A percentile compares a stretch with the other conserved stretches of the same genome.
Evolutionary conservation across 2,888 invertebrate species (phyloP).

Genomic region (Pollenia labialis): DNA sequence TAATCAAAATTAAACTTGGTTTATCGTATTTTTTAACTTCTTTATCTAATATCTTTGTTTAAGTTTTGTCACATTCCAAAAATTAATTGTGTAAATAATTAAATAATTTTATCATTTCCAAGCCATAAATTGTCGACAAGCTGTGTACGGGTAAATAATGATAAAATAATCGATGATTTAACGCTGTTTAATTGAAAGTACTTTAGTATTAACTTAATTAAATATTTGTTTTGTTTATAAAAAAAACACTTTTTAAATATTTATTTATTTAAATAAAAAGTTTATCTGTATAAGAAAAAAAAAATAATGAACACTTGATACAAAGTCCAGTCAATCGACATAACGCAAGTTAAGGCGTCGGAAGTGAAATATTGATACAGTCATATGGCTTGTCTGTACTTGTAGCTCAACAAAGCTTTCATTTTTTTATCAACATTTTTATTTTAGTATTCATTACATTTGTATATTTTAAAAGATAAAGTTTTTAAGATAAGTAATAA

Average conservation of each 20-base stretch:
- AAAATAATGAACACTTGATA: neutral
- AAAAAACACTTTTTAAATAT: neutral
- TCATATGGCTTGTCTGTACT: neutral
- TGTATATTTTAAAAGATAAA: no score
- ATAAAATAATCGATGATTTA: slow-evolving; percentile 21
- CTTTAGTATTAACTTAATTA: neutral
- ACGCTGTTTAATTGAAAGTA: neutral
- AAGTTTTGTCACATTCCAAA: neutral
- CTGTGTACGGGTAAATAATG: neutral
- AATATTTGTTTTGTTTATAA: slow-evolving; percentile 35
- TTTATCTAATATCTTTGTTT: neutral
- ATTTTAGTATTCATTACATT: no score
- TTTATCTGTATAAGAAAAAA: neutral
- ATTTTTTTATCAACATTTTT: no score
- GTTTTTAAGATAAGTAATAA: no score
- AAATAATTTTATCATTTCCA: slow-evolving; percentile 1
- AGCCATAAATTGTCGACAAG: slow-evolving; percentile 17
- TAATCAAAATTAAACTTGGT: no score
- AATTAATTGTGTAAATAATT: slow-evolving; percentile 28
- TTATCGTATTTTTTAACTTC: neutral
- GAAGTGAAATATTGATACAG: neutral
- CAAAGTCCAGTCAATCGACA: neutral
- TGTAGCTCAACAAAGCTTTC: neutral
- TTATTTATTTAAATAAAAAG: slow-evolving; percentile 1
- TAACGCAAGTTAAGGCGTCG: neutral